Evolutionary conservation across 2,113 vertebrate genomes (phyloP).

Genomic region (Arothron firmamentum): DNA sequence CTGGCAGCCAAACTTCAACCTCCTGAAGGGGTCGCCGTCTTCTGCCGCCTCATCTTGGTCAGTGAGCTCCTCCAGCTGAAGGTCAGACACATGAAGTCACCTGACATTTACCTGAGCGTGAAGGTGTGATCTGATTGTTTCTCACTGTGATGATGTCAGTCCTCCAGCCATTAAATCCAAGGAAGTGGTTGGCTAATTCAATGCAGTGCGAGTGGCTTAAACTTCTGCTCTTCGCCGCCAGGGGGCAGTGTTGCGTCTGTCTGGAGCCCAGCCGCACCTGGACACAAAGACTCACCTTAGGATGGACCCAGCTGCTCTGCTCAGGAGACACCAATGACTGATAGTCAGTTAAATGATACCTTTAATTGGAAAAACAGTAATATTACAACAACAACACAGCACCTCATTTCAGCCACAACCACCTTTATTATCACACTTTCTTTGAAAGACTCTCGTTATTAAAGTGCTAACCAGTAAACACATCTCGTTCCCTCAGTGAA

Average conservation of each 20-base stretch:
- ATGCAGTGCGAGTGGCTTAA: constrained; percentile 59
- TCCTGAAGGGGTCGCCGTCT: constrained; percentile 4
- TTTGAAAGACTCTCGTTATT: too few relatives aligned
- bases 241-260: constrained; percentile 40
- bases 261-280: constrained; percentile 71
- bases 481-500: too few relatives aligned
- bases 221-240: constrained; percentile 15
- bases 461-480: too few relatives aligned
- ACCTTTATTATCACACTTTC: too few relatives aligned
- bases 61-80: constrained; percentile 52
- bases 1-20: constrained; percentile 52
- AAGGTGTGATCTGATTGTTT: neutral
- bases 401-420: too few relatives aligned
- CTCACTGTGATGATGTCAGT: constrained; percentile 62
- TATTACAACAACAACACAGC: too few relatives aligned
- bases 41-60: constrained; percentile 6
- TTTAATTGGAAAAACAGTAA: too few relatives aligned
- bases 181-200: constrained; percentile 61
- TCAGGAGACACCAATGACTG: too few relatives aligned
- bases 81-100: constrained; percentile 5
- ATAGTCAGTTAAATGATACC: too few relatives aligned
- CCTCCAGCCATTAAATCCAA: constrained; percentile 66
- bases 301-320: too few relatives aligned
- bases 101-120: neutral
- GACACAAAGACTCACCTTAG: neutral